Percentiles rank a stretch among this genome's conserved stretches.
phyloP scores from a whole-genome alignment of 2,888 invertebrate species.

The Pseudococcus longispinus region DNA sequence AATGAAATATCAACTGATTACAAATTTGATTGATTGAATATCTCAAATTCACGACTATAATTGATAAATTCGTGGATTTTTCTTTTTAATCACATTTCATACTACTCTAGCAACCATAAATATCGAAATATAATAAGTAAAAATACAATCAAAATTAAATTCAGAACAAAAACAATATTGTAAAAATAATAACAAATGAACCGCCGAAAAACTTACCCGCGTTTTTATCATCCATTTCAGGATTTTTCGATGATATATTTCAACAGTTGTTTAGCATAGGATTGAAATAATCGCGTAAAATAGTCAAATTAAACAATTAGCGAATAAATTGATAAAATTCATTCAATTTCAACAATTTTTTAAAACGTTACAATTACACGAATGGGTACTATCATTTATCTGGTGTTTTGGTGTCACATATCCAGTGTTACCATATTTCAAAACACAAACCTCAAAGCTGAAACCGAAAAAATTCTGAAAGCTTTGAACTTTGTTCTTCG shows the following conservation, averaged over 20 bases:
- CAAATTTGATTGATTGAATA: not conserved
- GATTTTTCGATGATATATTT: not conserved
- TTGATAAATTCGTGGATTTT: not conserved
- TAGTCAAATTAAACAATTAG: not conserved
- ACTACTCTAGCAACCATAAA: not conserved
- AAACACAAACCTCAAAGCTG: not conserved
- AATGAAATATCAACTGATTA: not conserved
- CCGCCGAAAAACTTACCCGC: not conserved
- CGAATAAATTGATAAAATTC: not conserved
- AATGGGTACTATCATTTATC: not conserved
- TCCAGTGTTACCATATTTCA: not conserved
- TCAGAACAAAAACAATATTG: not conserved
- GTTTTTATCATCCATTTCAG: not conserved
- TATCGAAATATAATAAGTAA: not conserved
- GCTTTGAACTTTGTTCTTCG: too few species aligned
- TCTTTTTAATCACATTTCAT: not conserved
- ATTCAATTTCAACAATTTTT: not conserved
- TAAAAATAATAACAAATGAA: not conserved
- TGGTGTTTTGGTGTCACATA: not conserved
- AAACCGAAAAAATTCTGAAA: too few species aligned
- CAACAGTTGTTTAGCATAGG: not conserved
- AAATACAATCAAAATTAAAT: not conserved
- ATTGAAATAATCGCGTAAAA: not conserved
- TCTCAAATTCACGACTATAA: not conserved
- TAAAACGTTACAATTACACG: not conserved